Conservation (phyloP, 2,888 invertebrate genomes). For the Mactromeris polynyma region DNA sequence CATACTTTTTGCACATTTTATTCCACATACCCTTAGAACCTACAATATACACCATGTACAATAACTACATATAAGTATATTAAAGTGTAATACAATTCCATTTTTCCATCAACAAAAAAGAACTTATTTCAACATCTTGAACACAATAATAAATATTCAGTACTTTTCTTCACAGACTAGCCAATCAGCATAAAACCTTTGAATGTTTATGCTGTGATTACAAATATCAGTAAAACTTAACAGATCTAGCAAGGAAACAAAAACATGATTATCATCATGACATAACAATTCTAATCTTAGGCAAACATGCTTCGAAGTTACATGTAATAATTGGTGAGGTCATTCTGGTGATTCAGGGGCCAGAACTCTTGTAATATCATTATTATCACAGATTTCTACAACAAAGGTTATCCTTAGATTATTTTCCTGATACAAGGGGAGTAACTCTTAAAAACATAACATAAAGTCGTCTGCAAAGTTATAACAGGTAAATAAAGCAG, state of each 20-base stretch:
- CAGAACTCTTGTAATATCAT: background rate
- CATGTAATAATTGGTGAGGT: background rate
- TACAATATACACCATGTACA: conserved; percentile 29
- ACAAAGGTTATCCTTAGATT: background rate
- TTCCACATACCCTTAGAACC: conserved; percentile 33
- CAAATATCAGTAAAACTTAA: too few relatives aligned
- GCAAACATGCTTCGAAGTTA: too few relatives aligned
- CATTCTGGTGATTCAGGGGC: background rate
- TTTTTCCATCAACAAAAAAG: background rate
- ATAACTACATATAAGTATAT: background rate
- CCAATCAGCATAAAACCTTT: too few relatives aligned
- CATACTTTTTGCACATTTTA: conserved; percentile 23
- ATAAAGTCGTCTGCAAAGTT: too few relatives aligned
- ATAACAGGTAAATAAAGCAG: too few relatives aligned
- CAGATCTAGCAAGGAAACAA: too few relatives aligned
- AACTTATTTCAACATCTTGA: background rate
- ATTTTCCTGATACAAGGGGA: background rate
- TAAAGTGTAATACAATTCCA: conserved; percentile 4
- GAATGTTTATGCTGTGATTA: too few relatives aligned
- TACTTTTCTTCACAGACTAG: background rate
- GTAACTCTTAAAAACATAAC: background rate
- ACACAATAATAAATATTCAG: conserved; percentile 5
- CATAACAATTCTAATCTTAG: too few relatives aligned
- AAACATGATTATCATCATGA: too few relatives aligned
- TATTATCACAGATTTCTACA: background rate